These are phyloP conservation scores for Apogon talboti DNA, from an alignment of 2,797 vertebrate species.

Conservation along the genomic window DNA sequence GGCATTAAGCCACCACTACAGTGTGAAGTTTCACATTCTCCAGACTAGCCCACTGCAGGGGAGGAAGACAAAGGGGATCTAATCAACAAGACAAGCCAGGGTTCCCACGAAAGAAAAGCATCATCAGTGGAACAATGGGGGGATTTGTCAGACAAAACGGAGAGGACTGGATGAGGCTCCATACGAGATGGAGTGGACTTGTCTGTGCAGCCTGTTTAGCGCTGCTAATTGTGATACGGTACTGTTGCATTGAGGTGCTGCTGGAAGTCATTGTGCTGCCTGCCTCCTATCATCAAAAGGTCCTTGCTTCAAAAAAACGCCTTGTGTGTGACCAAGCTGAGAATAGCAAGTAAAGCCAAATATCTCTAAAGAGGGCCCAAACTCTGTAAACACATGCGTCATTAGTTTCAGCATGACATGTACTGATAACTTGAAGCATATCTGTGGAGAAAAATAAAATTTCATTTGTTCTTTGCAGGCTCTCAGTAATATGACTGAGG, in stretches of 20 bases:
- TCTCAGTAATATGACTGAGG: slow-evolving; percentile 11
- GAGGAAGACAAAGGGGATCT: slow-evolving; percentile 86
- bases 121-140: slow-evolving; percentile 84
- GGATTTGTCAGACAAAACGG: slow-evolving; percentile 85
- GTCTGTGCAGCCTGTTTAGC: slow-evolving; percentile 81
- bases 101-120: slow-evolving; percentile 86
- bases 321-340: slow-evolving; percentile 72
- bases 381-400: slow-evolving; percentile 44
- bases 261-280: slow-evolving; percentile 84
- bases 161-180: slow-evolving; percentile 84
- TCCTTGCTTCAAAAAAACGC: slow-evolving; percentile 73
- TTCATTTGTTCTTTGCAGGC: slow-evolving; percentile 15
- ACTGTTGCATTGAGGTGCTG: slow-evolving; percentile 82
- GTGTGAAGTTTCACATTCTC: slow-evolving; percentile 80
- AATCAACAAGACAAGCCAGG: slow-evolving; percentile 86
- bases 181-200: slow-evolving; percentile 84
- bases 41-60: slow-evolving; percentile 79
- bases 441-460: slow-evolving; percentile 12
- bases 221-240: slow-evolving; percentile 85
- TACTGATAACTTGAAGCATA: slow-evolving; percentile 22
- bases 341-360: slow-evolving; percentile 72
- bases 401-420: slow-evolving; percentile 42
- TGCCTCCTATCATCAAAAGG: slow-evolving; percentile 83
- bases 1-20: slow-evolving; percentile 81
- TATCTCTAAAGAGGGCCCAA: slow-evolving; percentile 43